Percentiles rank a stretch among this genome's conserved stretches.
Conservation (phyloP, 2,797 vertebrate genomes). For the Aeoliscus strigatus region DNA sequence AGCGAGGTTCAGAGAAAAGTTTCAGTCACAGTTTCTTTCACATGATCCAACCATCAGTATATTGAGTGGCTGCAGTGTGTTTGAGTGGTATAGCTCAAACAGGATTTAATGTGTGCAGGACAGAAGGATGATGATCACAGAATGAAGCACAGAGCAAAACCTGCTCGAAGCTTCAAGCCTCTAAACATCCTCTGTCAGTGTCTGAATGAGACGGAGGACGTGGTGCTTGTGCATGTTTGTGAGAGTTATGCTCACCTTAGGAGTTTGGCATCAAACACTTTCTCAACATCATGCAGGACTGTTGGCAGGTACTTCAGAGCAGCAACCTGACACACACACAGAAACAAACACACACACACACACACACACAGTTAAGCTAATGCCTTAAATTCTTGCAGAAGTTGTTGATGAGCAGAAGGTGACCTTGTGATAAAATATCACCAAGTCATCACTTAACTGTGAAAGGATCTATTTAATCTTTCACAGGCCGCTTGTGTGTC, state of each 20-base stretch:
- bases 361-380: conserved; percentile 6
- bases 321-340: conserved; percentile 86
- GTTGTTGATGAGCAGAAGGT: conserved; percentile 27
- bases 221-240: no score
- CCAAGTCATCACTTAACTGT: no score
- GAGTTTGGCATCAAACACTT: conserved; percentile 89
- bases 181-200: no score
- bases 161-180: no score
- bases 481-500: conserved; percentile 9
- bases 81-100: no score
- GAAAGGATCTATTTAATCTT: conserved; percentile 19
- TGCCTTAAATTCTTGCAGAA: conserved; percentile 11
- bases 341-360: conserved; percentile 31
- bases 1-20: conserved; percentile 3
- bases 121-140: conserved; percentile 12
- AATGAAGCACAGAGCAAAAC: conserved; percentile 31
- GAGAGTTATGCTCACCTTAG: conserved; percentile 85
- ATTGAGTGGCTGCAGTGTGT: conserved; percentile 7
- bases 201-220: no score
- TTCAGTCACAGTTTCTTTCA: not conserved
- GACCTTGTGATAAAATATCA: conserved; percentile 35
- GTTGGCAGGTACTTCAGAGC: conserved; percentile 96
- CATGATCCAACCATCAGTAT: no score
- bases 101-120: conserved; percentile 13
- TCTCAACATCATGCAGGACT: conserved; percentile 94